Evolutionary conservation across 2,888 invertebrate species (phyloP).

Genomic region (Cetonia aurata): DNA sequence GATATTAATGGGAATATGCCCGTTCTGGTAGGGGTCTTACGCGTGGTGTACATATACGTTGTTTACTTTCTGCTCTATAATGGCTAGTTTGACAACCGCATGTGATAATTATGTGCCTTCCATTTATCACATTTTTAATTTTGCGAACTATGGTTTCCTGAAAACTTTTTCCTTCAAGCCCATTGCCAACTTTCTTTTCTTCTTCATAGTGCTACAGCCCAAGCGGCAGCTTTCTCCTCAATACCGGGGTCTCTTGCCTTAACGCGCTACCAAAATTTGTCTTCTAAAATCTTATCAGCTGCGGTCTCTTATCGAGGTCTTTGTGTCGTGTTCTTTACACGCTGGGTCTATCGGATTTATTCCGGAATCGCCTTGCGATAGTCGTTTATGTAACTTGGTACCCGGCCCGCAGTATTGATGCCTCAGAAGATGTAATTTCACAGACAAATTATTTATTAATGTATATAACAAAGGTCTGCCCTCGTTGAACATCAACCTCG

Average conservation of each 20-base stretch:
- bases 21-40: constrained; percentile 40
- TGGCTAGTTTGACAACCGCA: too few species aligned
- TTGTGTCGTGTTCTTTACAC: constrained; percentile 8
- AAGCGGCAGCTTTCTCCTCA: constrained; percentile 39
- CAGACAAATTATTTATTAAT: constrained; percentile 49
- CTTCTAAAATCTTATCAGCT: constrained; percentile 4
- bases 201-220: constrained; percentile 34
- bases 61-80: constrained; percentile 19
- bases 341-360: too few species aligned
- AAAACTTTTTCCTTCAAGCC: constrained; percentile 15
- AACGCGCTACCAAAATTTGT: constrained; percentile 31
- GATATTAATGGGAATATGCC: constrained; percentile 53
- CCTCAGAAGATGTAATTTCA: constrained; percentile 35
- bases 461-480: neutral
- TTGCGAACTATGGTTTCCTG: neutral
- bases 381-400: constrained; percentile 25
- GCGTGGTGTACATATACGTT: constrained; percentile 34
- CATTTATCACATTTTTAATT: too few species aligned
- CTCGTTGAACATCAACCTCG: too few species aligned
- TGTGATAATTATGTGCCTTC: too few species aligned
- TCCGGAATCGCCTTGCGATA: constrained; percentile 23
- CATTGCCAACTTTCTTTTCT: constrained; percentile 44
- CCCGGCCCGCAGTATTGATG: constrained; percentile 40
- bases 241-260: constrained; percentile 33
- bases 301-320: neutral